phyloP scores from a whole-genome alignment of 2,888 invertebrate genomes.

The Leptarthrus brevirostris region DNA sequence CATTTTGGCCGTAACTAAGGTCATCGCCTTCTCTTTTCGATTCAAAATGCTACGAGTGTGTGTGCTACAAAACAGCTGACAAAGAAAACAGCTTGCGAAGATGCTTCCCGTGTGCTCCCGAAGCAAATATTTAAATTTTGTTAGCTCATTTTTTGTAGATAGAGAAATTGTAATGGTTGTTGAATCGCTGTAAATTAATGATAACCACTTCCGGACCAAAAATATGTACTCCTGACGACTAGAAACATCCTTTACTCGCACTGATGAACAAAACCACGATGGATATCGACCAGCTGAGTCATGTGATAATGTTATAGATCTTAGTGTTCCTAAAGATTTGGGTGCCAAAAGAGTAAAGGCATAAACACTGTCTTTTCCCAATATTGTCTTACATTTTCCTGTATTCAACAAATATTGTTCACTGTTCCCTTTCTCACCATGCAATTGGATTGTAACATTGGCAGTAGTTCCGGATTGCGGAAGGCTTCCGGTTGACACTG shows the following conservation, averaged over 20 bases:
- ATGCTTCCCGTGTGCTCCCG: constrained; percentile 21
- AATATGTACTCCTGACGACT: constrained; percentile 53
- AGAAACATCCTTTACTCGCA: constrained; percentile 55
- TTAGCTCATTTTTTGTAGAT: constrained; percentile 25
- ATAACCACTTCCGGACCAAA: constrained; percentile 55
- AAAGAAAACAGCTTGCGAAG: constrained; percentile 22
- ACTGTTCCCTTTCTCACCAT: constrained; percentile 49
- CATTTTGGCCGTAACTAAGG: constrained; percentile 16
- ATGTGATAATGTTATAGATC: constrained; percentile 53
- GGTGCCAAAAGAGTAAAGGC: constrained; percentile 36
- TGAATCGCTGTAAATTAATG: constrained; percentile 38
- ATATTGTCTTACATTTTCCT: background rate
- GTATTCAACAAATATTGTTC: constrained; percentile 42
- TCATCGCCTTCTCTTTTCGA: constrained; percentile 48
- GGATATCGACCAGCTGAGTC: constrained; percentile 58
- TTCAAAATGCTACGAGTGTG: constrained; percentile 34
- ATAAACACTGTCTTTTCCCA: constrained; percentile 28
- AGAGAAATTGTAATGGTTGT: background rate
- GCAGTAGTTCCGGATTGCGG: constrained; percentile 56
- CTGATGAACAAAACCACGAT: constrained; percentile 58
- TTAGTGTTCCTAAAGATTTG: constrained; percentile 49
- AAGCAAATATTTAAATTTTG: constrained; percentile 38
- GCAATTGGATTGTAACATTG: constrained; percentile 56
- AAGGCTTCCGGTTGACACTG: constrained; percentile 58
- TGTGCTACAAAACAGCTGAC: constrained; percentile 20